Evolutionary conservation across 2,113 vertebrate species (phyloP).

Genomic region (Eubucco bourcierii): DNA sequence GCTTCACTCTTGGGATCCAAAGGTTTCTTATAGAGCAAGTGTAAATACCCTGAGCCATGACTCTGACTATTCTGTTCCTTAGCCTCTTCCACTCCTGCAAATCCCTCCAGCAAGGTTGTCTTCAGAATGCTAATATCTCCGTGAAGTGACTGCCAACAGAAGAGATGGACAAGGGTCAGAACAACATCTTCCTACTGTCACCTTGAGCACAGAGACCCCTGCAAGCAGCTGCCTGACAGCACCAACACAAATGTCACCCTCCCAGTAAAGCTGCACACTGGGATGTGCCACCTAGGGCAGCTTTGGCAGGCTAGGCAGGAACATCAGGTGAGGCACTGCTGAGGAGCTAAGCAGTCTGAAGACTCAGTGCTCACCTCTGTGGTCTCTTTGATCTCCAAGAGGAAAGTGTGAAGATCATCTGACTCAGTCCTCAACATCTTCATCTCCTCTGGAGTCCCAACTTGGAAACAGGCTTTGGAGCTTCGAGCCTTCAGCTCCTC

Average conservation of each 20-base stretch:
- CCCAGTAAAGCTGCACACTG: background rate
- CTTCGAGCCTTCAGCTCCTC: constrained; percentile 88
- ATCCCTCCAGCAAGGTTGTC: constrained; percentile 90
- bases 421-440: constrained; percentile 84
- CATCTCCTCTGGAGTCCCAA: constrained; percentile 88
- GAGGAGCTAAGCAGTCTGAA: background rate
- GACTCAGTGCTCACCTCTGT: constrained; percentile 83
- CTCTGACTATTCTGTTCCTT: constrained; percentile 84
- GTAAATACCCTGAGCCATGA: constrained; percentile 82
- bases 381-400: constrained; percentile 92
- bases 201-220: background rate
- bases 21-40: constrained; percentile 91
- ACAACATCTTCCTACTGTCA: background rate
- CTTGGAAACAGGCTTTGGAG: constrained; percentile 82
- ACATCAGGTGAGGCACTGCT: background rate
- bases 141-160: constrained; percentile 84
- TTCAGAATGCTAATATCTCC: constrained; percentile 91
- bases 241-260: background rate
- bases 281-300: background rate
- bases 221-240: background rate
- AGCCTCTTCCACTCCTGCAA: constrained; percentile 90
- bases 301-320: background rate
- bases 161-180: background rate
- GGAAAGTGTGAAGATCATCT: constrained; percentile 85
- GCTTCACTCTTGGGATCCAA: constrained; percentile 93